Evolutionary conservation across 2,113 vertebrate species (phyloP).

Genomic region (Hippolais icterina): DNA sequence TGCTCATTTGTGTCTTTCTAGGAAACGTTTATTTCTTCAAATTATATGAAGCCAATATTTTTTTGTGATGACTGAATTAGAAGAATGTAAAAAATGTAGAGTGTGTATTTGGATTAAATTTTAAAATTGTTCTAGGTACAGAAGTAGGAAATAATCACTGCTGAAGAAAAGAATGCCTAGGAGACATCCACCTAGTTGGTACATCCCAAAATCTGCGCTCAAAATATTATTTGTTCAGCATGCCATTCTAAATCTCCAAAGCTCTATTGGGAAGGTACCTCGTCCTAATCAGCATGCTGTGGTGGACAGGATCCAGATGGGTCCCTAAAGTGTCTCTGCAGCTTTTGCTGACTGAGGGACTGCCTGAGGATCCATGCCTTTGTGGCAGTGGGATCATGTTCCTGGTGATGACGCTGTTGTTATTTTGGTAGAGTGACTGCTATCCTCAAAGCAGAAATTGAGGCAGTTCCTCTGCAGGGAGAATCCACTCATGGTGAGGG

Average conservation of each 20-base stretch:
- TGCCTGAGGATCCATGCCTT: neutral
- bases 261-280: neutral
- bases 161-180: neutral
- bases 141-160: neutral
- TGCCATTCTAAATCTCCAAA: neutral
- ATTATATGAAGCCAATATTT: neutral
- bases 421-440: neutral
- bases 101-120: neutral
- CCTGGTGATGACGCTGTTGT: neutral
- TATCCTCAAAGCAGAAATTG: neutral
- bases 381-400: neutral
- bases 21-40: neutral
- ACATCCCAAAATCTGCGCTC: neutral
- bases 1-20: neutral
- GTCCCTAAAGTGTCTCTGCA: neutral
- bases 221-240: neutral
- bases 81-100: neutral
- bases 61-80: neutral
- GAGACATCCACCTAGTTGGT: accelerated
- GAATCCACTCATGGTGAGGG: neutral
- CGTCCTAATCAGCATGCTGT: neutral
- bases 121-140: neutral
- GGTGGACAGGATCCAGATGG: neutral
- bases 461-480: accelerated
- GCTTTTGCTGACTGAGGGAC: neutral